Evolutionary conservation across 2,888 invertebrate species (phyloP).

Genomic region (Sisyra nigra): DNA sequence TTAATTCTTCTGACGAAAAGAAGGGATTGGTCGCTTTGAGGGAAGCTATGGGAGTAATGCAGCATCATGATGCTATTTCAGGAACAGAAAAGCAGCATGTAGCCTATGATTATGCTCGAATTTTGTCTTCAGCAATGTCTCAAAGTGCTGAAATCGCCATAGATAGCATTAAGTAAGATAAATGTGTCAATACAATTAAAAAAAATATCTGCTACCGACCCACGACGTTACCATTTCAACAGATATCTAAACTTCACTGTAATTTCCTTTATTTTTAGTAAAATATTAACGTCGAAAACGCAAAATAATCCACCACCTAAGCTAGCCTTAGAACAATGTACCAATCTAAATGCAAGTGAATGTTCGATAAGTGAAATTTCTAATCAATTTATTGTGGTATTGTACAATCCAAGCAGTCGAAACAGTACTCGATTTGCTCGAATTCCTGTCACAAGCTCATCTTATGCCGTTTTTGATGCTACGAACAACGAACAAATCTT

Average conservation of each 20-base stretch:
- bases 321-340: slow-evolving; percentile 35
- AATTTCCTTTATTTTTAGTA: neutral
- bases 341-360: slow-evolving; percentile 56
- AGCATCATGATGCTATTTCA: slow-evolving; percentile 83
- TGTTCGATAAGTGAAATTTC: slow-evolving; percentile 48
- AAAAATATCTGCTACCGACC: neutral
- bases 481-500: slow-evolving; percentile 31
- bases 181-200: neutral
- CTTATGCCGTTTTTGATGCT: slow-evolving; percentile 45
- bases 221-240: too few species aligned
- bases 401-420: slow-evolving; percentile 71
- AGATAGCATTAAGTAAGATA: slow-evolving; percentile 38
- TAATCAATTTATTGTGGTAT: slow-evolving; percentile 47
- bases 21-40: slow-evolving; percentile 38
- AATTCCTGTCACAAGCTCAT: slow-evolving; percentile 40
- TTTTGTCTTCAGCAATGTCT: slow-evolving; percentile 49
- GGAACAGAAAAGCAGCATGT: slow-evolving; percentile 80
- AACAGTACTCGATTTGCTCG: slow-evolving; percentile 37
- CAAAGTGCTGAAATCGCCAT: slow-evolving; percentile 37
- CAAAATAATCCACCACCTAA: slow-evolving; percentile 12
- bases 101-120: slow-evolving; percentile 69
- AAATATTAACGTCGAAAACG: neutral
- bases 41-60: slow-evolving; percentile 64
- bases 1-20: slow-evolving; percentile 23
- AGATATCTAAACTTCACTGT: too few species aligned